phyloP scores from a whole-genome alignment of 1,140 invertebrate species.

The Bombus cullumanus region DNA sequence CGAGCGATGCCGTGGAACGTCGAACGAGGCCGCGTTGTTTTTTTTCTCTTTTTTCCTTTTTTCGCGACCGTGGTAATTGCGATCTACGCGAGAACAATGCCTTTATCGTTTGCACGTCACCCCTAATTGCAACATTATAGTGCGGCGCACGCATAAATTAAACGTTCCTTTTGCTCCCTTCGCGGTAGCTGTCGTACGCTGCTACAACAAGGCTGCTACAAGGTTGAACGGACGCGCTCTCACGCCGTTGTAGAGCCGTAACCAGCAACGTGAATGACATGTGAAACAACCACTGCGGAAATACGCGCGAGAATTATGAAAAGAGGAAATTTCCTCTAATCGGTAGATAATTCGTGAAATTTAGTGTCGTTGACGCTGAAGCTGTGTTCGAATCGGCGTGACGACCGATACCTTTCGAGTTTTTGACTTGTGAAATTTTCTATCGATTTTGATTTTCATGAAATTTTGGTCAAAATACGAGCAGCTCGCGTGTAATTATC shows the following conservation, averaged over 20 bases:
- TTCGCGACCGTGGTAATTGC: conserved; percentile 13
- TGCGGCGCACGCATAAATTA: conserved; percentile 27
- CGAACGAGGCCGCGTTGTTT: neutral
- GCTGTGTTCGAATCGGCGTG: neutral
- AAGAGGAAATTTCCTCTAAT: neutral
- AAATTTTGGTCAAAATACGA: too few relatives aligned
- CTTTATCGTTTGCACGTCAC: conserved; percentile 43
- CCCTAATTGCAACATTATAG: conserved; percentile 47
- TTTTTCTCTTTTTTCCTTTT: neutral
- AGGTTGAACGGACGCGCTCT: neutral
- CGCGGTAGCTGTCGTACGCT: neutral
- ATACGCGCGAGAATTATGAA: neutral
- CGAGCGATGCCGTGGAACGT: neutral
- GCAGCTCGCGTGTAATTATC: neutral
- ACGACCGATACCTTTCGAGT: neutral
- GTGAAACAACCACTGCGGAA: neutral
- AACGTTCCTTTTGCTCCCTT: conserved; percentile 22
- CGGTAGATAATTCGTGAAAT: neutral
- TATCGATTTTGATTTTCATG: too few relatives aligned
- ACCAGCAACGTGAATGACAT: neutral
- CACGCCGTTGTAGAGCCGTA: neutral
- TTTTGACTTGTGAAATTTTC: too few relatives aligned
- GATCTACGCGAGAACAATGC: conserved; percentile 41
- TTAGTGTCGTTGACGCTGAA: neutral
- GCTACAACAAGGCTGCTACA: neutral